Evolutionary conservation across 2,113 vertebrate genomes (phyloP), one percentile per base, ranked within the genome.

Genomic region (Pomatostomus ruficeps): DNA sequence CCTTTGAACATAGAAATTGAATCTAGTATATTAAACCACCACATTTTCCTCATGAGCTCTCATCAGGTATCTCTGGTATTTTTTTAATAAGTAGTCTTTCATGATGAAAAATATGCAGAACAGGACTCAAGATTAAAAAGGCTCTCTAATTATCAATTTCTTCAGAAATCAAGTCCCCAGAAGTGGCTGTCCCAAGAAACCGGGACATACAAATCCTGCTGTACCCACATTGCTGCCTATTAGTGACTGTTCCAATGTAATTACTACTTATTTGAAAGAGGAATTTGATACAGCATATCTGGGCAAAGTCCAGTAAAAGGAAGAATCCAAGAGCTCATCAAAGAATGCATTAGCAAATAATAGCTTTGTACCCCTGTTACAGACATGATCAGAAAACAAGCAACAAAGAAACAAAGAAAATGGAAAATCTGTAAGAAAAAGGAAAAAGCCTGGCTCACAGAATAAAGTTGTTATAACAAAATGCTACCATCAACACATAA

Each of bases 401-500:
- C 17, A 88, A 92, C 11, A n/a, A n/a, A n/a, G n/a, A n/a, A n/a
- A n/a, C 19, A 57, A 46, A 88, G 40, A 58, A 81, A 86, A 68
- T 7, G 83, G 45, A 82, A 88, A 72, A 73, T 40, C 54, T 71
- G 19, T 67, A 78, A 91, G 83, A 35, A 93, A 85, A 95, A 22
- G 20, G 14, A 95, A 78, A 7, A 77, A 65, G 15, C 16, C 48
- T 78, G 21, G 19, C 52, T 75, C 83, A 83, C 20, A 62, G 42
- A 91, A 94, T 75, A 45, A 83, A 91, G 66, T 22, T 72, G 29
- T 91, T 85, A 67, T 59, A 96, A 93, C 70, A 95, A 95, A 96
- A 86, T 85, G 51, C 83, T 78, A 55, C 62, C 48, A 94, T 76
- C 74, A 83, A 52, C 54, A 85, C n/a, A 84, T 93, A 96, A 94